These are phyloP conservation scores for Dryobota labecula DNA, from an alignment of 2,888 invertebrate genomes.

Conservation along the genomic window DNA sequence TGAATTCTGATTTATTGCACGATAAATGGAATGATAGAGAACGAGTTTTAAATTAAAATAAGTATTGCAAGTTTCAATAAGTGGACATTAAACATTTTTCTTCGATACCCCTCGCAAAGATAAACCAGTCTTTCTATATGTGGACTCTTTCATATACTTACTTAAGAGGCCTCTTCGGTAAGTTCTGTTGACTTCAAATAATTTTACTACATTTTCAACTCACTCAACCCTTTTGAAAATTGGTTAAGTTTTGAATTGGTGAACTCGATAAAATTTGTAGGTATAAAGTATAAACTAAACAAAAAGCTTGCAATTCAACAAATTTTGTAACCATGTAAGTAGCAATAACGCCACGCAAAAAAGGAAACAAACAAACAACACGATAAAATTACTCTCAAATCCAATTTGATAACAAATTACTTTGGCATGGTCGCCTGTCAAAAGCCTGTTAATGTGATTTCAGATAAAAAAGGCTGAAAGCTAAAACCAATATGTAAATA, in stretches of 20 bases:
- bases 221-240: too few relatives aligned
- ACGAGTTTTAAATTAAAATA: slow-evolving; percentile 17
- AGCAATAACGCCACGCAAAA: slow-evolving; percentile 22
- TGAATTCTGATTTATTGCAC: slow-evolving; percentile 49
- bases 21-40: slow-evolving; percentile 30
- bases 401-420: slow-evolving; percentile 56
- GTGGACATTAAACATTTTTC: neutral
- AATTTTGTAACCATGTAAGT: slow-evolving; percentile 3
- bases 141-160: too few relatives aligned
- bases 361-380: slow-evolving; percentile 36
- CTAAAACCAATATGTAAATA: slow-evolving; percentile 24
- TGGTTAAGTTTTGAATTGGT: neutral
- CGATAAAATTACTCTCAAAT: slow-evolving; percentile 40
- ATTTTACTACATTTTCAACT: too few relatives aligned
- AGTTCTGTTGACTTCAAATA: too few relatives aligned
- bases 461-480: slow-evolving; percentile 41
- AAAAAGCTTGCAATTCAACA: neutral
- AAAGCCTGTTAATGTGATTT: slow-evolving; percentile 51
- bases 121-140: too few relatives aligned
- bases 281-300: neutral
- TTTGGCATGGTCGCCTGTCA: slow-evolving; percentile 53
- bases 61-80: neutral
- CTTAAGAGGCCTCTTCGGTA: too few relatives aligned
- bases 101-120: neutral
- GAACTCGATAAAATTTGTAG: neutral